Percentiles rank a stretch among this genome's conserved stretches.
Conservation (phyloP, 2,888 invertebrate species). For the Camptogramma bilineatum region DNA sequence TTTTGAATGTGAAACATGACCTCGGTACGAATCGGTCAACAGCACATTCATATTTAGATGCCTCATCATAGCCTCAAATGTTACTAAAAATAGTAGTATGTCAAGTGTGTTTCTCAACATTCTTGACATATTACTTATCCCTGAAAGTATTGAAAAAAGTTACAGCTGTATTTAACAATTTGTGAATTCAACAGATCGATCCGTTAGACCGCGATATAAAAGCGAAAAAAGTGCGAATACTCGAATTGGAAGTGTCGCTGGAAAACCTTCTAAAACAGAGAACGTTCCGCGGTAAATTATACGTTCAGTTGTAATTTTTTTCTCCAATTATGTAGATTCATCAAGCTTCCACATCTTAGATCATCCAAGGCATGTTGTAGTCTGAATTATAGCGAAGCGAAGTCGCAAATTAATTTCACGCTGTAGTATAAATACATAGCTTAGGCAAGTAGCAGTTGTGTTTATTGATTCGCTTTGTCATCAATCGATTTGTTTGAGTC, state of each 20-base stretch:
- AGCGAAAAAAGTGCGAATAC: conserved; percentile 92
- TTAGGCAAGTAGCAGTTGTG: conserved; percentile 7
- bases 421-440: conserved; percentile 10
- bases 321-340: conserved; percentile 42
- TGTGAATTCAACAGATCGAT: conserved; percentile 87
- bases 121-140: conserved; percentile 4
- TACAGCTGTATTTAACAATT: conserved; percentile 68
- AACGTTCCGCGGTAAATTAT: conserved; percentile 81
- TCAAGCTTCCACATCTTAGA: not conserved
- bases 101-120: not conserved
- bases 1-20: conserved; percentile 80
- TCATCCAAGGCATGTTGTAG: not conserved
- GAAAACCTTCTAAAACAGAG: conserved; percentile 92
- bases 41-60: conserved; percentile 25
- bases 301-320: conserved; percentile 82
- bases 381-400: not conserved
- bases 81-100: not conserved
- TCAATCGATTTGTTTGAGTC: conserved; percentile 27
- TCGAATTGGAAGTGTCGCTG: conserved; percentile 93
- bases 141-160: conserved; percentile 61
- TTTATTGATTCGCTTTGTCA: conserved; percentile 5
- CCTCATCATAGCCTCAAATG: conserved; percentile 28
- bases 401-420: not conserved
- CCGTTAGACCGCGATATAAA: conserved; percentile 94
- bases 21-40: conserved; percentile 66